Evolutionary conservation across 2,113 vertebrate species (phyloP), one percentile per base, ranked within the genome.

Genomic region (Mormoops blainvillei): DNA sequence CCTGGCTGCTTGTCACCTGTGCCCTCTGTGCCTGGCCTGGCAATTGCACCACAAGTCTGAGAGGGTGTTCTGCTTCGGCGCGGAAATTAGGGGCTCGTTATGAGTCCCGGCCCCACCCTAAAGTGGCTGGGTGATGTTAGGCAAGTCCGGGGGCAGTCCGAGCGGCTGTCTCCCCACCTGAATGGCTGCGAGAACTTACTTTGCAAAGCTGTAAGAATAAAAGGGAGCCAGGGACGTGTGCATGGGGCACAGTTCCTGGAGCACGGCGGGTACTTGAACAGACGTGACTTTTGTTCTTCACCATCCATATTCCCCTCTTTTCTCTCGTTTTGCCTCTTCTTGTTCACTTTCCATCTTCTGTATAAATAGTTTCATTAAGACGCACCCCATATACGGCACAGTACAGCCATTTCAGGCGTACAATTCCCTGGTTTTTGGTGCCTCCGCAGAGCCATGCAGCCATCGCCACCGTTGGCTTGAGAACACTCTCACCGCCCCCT

Each of bases 141-240:
- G 43, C 45, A 48, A 13, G 78, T n/a, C n/a, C 0, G 13, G 13
- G 5, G 9, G 20, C 8, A 12, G 18, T 71, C 63, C 48, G 48
- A 56, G 50, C 63, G 18, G 20, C 50, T 15, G 74, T 7, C 24
- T 77, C 70, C 67, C 61, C 3, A 7, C 38, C 68, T 24, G 18
- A 19, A 20, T 36, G n/a, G 11, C 1, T 0, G 4, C 22, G 9
- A 7, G 20, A 1, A 10, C 18, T 68, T 3, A 4, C 24, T 28
- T 8, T 18, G 54, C 33, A 45, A 77, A 74, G 28, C 24, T 8
- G 19, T 24, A 18, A 89, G 71, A 50, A 19, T 18, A 15, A 67
- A 16, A 20, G 6, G 11, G 52, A 22, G 31, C 24, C 7, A 13
- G 76, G 18, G n/a, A 26, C 1, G 0, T 4, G 24, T 19, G 52